Evolutionary conservation across 2,113 vertebrate genomes (phyloP), one percentile per base, ranked within the genome.

Genomic region (Capreolus pygargus): DNA sequence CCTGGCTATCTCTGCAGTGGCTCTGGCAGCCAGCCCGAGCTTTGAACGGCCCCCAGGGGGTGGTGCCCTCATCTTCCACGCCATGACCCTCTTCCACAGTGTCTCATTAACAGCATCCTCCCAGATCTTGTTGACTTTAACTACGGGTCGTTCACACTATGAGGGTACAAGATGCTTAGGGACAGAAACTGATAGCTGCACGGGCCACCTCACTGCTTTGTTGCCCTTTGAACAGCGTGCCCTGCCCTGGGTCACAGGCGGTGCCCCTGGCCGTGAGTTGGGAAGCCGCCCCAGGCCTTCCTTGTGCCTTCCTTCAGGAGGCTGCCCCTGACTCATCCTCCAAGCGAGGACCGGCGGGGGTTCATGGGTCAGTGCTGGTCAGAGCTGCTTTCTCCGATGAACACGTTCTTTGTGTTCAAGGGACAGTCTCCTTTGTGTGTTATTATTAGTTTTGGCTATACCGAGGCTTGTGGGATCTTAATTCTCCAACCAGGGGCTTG

Each of bases 1-100:
- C 81, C 47, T 39, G 14, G 52, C 12, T 67, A 43, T 21, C 10
- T 70, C 27, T 15, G 25, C 79, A 3, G 39, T 6, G 55, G 16
- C 64, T 30, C 30, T 6, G 43, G 61, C 6, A 52, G 70, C 27
- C 21, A 17, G 30, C 64, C 19, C 21, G 3, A 33, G 28, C 50
- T 45, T 12, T 43, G 70, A n/a, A 61, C 25, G 6, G 14, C 50
- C 50, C 27, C 50, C 13, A 19, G 3, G 33, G 36, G 5, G 1
- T 2, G 23, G 7, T 2, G 16, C 7, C 15, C 19, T n/a, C 15
- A 0, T n/a, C 36, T 30, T n/a, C 47, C 30, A 25, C 0, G 3
- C 16, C 23, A 13, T 5, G 5, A 30, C 58, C 8, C 28, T 89
- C 52, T 58, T 39, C 33, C n/a, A 50, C 12, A 10, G 30, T 6